These are phyloP conservation scores for Muscicapa comitata DNA, from an alignment of 2,797 vertebrate species.

Conservation along the genomic window DNA sequence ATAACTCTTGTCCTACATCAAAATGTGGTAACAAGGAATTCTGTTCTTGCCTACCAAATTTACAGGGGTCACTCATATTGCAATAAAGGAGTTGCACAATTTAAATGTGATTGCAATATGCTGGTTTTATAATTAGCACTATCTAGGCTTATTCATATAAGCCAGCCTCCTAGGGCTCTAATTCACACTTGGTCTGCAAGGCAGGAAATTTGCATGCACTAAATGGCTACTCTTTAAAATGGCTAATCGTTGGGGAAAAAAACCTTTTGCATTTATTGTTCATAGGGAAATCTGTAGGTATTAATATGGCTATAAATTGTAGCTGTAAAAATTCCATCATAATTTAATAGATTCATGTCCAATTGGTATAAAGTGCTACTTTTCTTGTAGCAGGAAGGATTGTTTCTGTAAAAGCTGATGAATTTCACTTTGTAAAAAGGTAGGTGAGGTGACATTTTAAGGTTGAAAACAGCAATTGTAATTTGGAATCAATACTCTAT, in stretches of 20 bases:
- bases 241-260: slow-evolving; percentile 42
- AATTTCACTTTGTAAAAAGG: slow-evolving; percentile 44
- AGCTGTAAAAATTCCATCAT: slow-evolving; percentile 39
- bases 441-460: slow-evolving; percentile 54
- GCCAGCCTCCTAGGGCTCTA: slow-evolving; percentile 43
- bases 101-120: slow-evolving; percentile 51
- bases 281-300: slow-evolving; percentile 27
- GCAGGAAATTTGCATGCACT: slow-evolving; percentile 61
- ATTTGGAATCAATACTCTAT: slow-evolving; percentile 62
- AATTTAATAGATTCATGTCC: slow-evolving; percentile 59
- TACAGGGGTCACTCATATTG: background rate
- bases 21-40: background rate
- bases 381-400: slow-evolving; percentile 40
- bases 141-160: slow-evolving; percentile 46
- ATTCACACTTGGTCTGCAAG: slow-evolving; percentile 57
- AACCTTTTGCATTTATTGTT: slow-evolving; percentile 56
- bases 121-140: slow-evolving; percentile 63
- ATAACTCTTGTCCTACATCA: background rate
- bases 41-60: background rate
- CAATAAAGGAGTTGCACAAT: slow-evolving; percentile 37
- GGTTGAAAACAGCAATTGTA: slow-evolving; percentile 54
- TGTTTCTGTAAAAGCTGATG: slow-evolving; percentile 47
- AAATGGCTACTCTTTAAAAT: slow-evolving; percentile 53
- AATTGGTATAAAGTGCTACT: slow-evolving; percentile 55
- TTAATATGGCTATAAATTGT: slow-evolving; percentile 64